Evolutionary conservation across 1,140 invertebrate species (phyloP).

Genomic region (Rhagoletis pomonella): DNA sequence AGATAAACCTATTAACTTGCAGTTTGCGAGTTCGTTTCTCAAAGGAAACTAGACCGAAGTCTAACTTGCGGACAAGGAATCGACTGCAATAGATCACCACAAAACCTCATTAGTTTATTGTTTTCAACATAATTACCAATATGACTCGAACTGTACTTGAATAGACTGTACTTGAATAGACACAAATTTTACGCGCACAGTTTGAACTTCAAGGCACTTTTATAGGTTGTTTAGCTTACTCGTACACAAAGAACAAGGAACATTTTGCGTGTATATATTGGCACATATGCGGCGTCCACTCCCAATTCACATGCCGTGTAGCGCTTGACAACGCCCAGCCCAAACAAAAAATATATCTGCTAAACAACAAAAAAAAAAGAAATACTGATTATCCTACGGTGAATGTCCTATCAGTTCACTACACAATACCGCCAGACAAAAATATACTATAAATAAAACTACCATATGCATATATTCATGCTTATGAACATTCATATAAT

Average conservation of each 20-base stretch:
- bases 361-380: not conserved
- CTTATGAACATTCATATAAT: not conserved
- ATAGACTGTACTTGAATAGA: too few relatives aligned
- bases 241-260: not conserved
- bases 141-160: too few relatives aligned
- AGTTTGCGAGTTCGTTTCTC: too few relatives aligned
- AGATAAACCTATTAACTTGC: too few relatives aligned
- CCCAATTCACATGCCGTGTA: not conserved
- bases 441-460: not conserved
- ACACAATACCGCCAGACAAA: constrained; percentile 7
- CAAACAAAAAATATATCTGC: not conserved
- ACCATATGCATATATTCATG: constrained; percentile 15
- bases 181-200: too few relatives aligned
- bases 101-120: too few relatives aligned
- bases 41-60: too few relatives aligned
- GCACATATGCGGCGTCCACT: not conserved
- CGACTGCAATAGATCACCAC: too few relatives aligned
- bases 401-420: not conserved
- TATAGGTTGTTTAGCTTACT: too few relatives aligned
- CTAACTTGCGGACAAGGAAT: too few relatives aligned
- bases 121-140: too few relatives aligned
- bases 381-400: constrained; percentile 4
- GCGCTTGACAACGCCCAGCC: constrained; percentile 13
- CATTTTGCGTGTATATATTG: not conserved
- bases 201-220: too few relatives aligned